phyloP scores from a whole-genome alignment of 2,888 invertebrate genomes.

The Metalampra italica region DNA sequence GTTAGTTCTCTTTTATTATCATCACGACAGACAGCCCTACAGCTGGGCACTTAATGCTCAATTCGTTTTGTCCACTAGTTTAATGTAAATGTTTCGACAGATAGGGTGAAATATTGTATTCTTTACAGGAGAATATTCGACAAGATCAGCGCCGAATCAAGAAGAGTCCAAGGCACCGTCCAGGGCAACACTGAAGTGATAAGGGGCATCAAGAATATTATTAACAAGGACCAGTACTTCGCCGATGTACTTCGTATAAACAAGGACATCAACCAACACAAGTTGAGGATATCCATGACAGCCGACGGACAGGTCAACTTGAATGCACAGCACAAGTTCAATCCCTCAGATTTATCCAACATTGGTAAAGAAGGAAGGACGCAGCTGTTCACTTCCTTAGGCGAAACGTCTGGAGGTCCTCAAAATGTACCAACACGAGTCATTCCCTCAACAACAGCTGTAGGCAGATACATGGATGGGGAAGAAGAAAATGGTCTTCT shows the following conservation, averaged over 20 bases:
- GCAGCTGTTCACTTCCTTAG: constrained; percentile 51
- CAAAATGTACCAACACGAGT: constrained; percentile 53
- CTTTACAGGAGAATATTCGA: constrained; percentile 76
- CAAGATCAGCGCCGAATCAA: constrained; percentile 76
- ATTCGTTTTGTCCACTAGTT: too few relatives aligned
- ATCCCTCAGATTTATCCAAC: constrained; percentile 52
- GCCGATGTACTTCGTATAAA: constrained; percentile 73
- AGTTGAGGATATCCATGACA: constrained; percentile 67
- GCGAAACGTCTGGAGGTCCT: constrained; percentile 39
- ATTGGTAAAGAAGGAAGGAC: constrained; percentile 49
- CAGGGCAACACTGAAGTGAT: constrained; percentile 78
- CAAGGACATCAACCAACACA: constrained; percentile 73
- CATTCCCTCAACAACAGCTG: constrained; percentile 29
- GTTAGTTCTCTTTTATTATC: constrained; percentile 28
- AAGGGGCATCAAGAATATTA: constrained; percentile 67
- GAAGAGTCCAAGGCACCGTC: constrained; percentile 62
- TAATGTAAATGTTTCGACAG: not conserved
- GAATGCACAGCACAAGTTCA: constrained; percentile 61
- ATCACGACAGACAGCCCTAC: too few relatives aligned
- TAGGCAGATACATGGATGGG: constrained; percentile 29
- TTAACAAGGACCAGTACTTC: constrained; percentile 77
- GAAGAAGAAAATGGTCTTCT: constrained; percentile 35
- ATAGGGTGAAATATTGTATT: too few relatives aligned
- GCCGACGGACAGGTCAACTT: constrained; percentile 64
- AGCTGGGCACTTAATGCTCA: too few relatives aligned